phyloP scores from a whole-genome alignment of 53 echinoderm and acorn worm species.

The Apostichopus leukothele region DNA sequence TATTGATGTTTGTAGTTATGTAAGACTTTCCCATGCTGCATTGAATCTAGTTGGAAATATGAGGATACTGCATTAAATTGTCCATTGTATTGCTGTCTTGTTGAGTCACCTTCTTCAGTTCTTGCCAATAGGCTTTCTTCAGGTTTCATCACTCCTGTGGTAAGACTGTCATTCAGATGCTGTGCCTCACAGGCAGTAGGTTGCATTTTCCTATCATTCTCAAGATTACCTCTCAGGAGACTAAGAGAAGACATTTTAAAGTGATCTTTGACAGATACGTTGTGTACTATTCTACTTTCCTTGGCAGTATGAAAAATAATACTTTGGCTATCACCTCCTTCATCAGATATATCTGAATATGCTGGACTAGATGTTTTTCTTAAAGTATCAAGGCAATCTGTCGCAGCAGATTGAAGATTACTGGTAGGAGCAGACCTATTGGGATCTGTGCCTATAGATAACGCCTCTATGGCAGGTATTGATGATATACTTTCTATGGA shows the following conservation, averaged over 20 bases:
- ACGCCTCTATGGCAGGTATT: conserved; percentile 45
- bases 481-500: conserved; percentile 56
- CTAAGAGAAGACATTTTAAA: conserved; percentile 44
- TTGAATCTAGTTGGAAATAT: conserved; percentile 29
- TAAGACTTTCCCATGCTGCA: conserved; percentile 8
- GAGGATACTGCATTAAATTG: conserved; percentile 7
- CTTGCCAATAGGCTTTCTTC: neutral
- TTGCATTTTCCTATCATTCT: conserved; percentile 10
- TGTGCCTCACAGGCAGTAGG: neutral
- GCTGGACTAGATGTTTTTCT: conserved; percentile 69
- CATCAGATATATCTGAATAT: conserved; percentile 98
- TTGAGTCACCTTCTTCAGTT: neutral
- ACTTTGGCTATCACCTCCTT: conserved; percentile 73
- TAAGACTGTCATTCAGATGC: neutral
- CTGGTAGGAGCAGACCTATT: neutral
- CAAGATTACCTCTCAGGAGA: conserved; percentile 18
- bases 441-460: conserved; percentile 36
- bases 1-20: conserved; percentile 16
- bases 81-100: conserved; percentile 15
- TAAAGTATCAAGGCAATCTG: conserved; percentile 23
- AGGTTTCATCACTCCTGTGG: neutral
- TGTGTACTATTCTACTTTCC: neutral
- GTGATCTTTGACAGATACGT: neutral
- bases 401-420: conserved; percentile 13
- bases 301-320: conserved; percentile 10